Conservation (phyloP, 2,797 vertebrate genomes). For the Geotrypetes seraphini region DNA sequence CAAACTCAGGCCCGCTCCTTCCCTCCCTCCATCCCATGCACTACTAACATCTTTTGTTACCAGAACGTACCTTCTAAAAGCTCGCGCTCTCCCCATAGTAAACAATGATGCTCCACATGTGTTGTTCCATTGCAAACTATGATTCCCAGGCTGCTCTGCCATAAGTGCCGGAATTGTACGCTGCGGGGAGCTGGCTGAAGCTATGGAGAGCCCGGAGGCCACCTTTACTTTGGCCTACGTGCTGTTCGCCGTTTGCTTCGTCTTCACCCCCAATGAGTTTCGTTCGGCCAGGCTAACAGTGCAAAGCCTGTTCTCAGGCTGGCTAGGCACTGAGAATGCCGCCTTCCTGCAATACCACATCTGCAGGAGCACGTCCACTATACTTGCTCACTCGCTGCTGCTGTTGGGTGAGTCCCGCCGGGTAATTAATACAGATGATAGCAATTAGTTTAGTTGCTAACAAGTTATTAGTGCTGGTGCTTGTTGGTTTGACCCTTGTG, state of each 20-base stretch:
- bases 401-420: constrained; percentile 63
- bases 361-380: constrained; percentile 70
- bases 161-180: not conserved
- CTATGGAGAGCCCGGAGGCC: constrained; percentile 67
- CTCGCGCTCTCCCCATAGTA: too few relatives aligned
- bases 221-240: constrained; percentile 79
- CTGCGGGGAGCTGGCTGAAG: not conserved
- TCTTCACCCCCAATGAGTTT: constrained; percentile 86
- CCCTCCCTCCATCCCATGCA: too few relatives aligned
- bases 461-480: too few relatives aligned
- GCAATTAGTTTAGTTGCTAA: too few relatives aligned
- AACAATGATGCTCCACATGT: too few relatives aligned
- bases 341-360: constrained; percentile 80
- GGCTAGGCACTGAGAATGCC: constrained; percentile 83
- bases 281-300: constrained; percentile 80
- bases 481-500: too few relatives aligned
- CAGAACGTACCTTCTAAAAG: too few relatives aligned
- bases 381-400: constrained; percentile 71
- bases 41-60: too few relatives aligned
- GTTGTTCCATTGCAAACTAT: too few relatives aligned
- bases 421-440: too few relatives aligned
- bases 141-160: constrained; percentile 2
- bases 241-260: constrained; percentile 78
- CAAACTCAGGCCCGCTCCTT: too few relatives aligned
- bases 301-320: constrained; percentile 74